phyloP scores from a whole-genome alignment of 1,140 invertebrate genomes.

The Heterodera schachtii region DNA sequence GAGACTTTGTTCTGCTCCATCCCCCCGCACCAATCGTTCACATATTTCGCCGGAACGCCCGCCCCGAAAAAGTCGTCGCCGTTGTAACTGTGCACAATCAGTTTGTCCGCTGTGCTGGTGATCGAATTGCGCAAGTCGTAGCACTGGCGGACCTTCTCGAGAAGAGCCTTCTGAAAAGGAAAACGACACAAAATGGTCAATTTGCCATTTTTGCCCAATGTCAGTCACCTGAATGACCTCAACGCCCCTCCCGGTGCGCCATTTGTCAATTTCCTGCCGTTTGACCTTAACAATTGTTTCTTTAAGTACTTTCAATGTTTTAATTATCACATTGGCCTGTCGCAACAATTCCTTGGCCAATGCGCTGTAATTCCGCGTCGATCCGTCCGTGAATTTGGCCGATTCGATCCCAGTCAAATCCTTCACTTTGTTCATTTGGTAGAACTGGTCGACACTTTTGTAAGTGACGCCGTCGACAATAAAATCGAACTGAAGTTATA shows the following conservation, averaged over 20 bases:
- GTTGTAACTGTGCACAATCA: conserved; percentile 51
- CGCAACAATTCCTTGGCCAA: conserved; percentile 46
- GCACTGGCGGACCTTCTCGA: conserved; percentile 48
- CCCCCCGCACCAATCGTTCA: conserved; percentile 47
- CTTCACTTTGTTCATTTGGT: conserved; percentile 50
- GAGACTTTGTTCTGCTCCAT: conserved; percentile 40
- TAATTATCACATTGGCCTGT: conserved; percentile 22
- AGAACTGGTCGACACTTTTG: conserved; percentile 53
- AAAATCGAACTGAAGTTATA: conserved; percentile 41
- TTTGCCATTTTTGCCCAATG: background rate
- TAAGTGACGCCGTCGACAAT: conserved; percentile 44
- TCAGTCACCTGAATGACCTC: conserved; percentile 39
- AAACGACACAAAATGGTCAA: background rate
- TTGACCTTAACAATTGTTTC: conserved; percentile 32
- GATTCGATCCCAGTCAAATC: conserved; percentile 44
- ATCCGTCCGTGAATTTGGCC: conserved; percentile 45
- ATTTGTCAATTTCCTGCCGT: conserved; percentile 44
- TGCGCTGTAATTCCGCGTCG: conserved; percentile 40
- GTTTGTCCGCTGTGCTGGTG: conserved; percentile 46
- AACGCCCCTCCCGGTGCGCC: conserved; percentile 44
- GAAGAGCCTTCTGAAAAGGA: conserved; percentile 44
- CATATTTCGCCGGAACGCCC: conserved; percentile 46
- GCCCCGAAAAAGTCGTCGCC: conserved; percentile 54
- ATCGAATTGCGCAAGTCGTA: conserved; percentile 39
- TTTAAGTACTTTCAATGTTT: background rate